Evolutionary conservation across 2,797 vertebrate genomes (phyloP), one percentile per base, ranked within the genome.

Genomic region (Cyclopterus lumpus): DNA sequence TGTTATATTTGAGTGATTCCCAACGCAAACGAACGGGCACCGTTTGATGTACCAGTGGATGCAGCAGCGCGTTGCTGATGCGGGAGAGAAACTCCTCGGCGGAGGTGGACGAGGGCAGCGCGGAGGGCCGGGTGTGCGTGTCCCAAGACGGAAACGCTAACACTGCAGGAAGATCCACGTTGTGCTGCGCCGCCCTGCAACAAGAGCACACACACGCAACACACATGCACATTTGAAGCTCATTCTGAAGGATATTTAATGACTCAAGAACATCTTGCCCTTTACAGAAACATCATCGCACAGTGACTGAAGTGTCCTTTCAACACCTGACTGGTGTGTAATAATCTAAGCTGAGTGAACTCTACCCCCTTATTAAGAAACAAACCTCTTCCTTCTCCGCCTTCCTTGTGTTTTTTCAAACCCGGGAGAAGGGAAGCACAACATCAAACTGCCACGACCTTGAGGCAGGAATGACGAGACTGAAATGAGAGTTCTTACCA

Each of bases 1-100:
- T n/a, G n/a, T n/a, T n/a, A n/a, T n/a, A n/a, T n/a, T n/a, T n/a
- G n/a, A n/a, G n/a, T n/a, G n/a, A n/a, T n/a, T 32, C 32, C 32
- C 32, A 7, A 32, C 7, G 32, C 6, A 32, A 32, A 6, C 32
- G n/a, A n/a, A n/a, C n/a, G n/a, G n/a, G n/a, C n/a, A n/a, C n/a
- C n/a, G 26, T 28, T 26, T 28, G 51, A 93, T 94, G 96, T 92
- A 99, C 98, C 94, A 98, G 95, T 6, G 82, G 22, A 42, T 95
- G 96, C 82, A 96, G 92, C 69, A 93, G 75, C 0, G 92, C 88
- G 1, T 76, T 42, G 79, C 84, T 93, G 62, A 98, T 90, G 44
- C 84, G 83, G 44, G 87, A 77, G 63, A 95, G 81, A 67, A 97
- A 83, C 42, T 96, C 93, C 14, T 91, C 82, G 0, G 40, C 3